Evolutionary conservation across 2,797 vertebrate species (phyloP), one percentile per base, ranked within the genome.

Genomic region (Rousettus madagascariensis): DNA sequence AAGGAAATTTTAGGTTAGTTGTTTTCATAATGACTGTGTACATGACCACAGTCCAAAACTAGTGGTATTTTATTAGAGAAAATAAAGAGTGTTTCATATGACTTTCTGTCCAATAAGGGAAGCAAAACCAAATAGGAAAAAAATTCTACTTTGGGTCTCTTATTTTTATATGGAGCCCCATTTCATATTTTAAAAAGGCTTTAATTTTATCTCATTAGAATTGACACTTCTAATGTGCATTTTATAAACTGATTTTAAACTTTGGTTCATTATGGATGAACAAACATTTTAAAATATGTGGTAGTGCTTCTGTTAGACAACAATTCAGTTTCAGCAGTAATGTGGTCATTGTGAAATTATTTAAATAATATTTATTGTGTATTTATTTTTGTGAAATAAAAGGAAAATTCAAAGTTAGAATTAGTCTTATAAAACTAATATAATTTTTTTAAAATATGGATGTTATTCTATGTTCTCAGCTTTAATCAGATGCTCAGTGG

Each of bases 1-100:
- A 65, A 93, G 46, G 30, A 89, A 96, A 91, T 94, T 72, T 92
- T 77, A 96, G 43, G 24, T 63, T 68, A 77, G 71, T 87, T 89
- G 38, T 86, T 95, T 91, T 91, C 57, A 79, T 78, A 38, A 33
- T 43, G 41, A 71, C 51, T 96, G 16, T 91, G 8, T 86, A 72
- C 61, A 86, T 33, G 20, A 11, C 1, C 16, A 17, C 57, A 71
- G n/a, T 49, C 3, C 33, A 63, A 43, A 22, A 65, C 30, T 65
- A 59, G 9, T 43, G 51, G 1, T 83, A 51, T 86, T 90, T 96
- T 91, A 79, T 4, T 33, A 91, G 59, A 91, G 30, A 84, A 96
- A 89, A 95, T 41, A 92, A 86, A 41, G 55, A 78, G 82, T n/a
- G n/a, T n/a, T 66, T 68, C 17, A 22, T 24, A 51, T 57, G 78